These are phyloP conservation scores for Nematolebias whitei DNA, from an alignment of 2,113 vertebrate species.

Conservation along the genomic window DNA sequence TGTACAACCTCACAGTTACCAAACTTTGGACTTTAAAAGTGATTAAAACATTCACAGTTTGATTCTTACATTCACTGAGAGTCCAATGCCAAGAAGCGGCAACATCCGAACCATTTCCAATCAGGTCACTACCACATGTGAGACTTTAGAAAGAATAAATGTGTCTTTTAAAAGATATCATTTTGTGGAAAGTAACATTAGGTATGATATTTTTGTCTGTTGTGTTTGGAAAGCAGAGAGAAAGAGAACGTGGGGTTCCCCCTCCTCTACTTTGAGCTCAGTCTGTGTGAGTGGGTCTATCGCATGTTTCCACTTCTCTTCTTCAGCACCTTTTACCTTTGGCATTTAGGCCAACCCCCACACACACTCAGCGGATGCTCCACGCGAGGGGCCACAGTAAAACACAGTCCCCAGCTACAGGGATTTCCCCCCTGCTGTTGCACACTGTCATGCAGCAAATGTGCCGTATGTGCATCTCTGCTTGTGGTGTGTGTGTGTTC, in stretches of 20 bases:
- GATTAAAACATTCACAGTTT: constrained; percentile 7
- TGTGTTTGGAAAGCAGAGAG: constrained; percentile 33
- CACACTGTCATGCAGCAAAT: constrained; percentile 15
- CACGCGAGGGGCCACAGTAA: constrained; percentile 54
- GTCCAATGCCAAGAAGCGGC: not conserved
- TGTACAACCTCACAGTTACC: constrained; percentile 6
- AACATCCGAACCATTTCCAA: too few species aligned
- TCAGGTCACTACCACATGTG: not conserved
- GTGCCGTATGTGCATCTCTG: constrained; percentile 17
- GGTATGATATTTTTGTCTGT: constrained; percentile 42
- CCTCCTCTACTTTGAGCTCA: constrained; percentile 55
- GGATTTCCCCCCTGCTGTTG: constrained; percentile 62
- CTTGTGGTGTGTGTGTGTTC: constrained; percentile 23
- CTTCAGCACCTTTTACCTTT: constrained; percentile 71
- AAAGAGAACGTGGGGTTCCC: constrained; percentile 53
- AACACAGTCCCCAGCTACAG: constrained; percentile 45
- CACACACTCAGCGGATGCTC: constrained; percentile 66
- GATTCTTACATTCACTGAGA: not conserved
- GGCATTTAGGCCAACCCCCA: constrained; percentile 74
- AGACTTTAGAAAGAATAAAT: not conserved
- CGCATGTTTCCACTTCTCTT: constrained; percentile 64
- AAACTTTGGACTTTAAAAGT: not conserved
- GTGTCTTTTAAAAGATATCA: too few species aligned
- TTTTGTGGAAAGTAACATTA: constrained; percentile 43
- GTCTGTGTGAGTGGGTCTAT: constrained; percentile 61